Evolutionary conservation across 2,113 vertebrate genomes (phyloP).

Genomic region (Pungitius pungitius): DNA sequence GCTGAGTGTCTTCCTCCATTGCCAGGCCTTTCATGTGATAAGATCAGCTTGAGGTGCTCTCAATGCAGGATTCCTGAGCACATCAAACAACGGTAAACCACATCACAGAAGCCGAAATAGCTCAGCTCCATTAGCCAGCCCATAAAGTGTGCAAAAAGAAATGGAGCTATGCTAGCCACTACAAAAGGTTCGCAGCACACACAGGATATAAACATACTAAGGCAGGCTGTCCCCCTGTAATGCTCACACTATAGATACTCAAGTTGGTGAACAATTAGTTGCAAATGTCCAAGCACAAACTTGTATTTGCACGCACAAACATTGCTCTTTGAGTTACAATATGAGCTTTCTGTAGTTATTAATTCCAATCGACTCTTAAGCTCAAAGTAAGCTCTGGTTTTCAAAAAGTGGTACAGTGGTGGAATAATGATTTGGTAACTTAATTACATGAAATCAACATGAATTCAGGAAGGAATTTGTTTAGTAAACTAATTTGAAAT

Average conservation of each 20-base stretch:
- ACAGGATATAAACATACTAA: constrained; percentile 34
- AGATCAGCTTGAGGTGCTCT: constrained; percentile 73
- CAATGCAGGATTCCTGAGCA: constrained; percentile 73
- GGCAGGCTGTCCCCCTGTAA: constrained; percentile 40
- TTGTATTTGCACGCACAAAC: not conserved
- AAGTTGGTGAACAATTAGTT: constrained; percentile 27
- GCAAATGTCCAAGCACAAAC: not conserved
- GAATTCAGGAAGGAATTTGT: constrained; percentile 65
- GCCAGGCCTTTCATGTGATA: constrained; percentile 77
- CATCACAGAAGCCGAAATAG: constrained; percentile 78
- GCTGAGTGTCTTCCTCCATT: constrained; percentile 75
- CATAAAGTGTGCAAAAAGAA: constrained; percentile 80
- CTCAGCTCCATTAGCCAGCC: constrained; percentile 78
- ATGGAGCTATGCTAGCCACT: constrained; percentile 57
- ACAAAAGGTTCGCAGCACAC: constrained; percentile 66
- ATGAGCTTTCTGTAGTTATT: constrained; percentile 55
- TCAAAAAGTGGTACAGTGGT: constrained; percentile 17
- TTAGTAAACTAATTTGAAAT: too few species aligned
- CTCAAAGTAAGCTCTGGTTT: constrained; percentile 46
- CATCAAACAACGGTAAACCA: constrained; percentile 80
- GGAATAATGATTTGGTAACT: constrained; percentile 53
- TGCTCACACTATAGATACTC: not conserved
- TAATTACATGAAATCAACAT: constrained; percentile 58
- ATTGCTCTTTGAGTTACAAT: constrained; percentile 59
- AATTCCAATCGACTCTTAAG: constrained; percentile 52